Percentiles rank a stretch among this genome's conserved stretches.
These are phyloP conservation scores for Actias luna DNA, from an alignment of 2,888 invertebrate genomes.

Conservation along the genomic window DNA sequence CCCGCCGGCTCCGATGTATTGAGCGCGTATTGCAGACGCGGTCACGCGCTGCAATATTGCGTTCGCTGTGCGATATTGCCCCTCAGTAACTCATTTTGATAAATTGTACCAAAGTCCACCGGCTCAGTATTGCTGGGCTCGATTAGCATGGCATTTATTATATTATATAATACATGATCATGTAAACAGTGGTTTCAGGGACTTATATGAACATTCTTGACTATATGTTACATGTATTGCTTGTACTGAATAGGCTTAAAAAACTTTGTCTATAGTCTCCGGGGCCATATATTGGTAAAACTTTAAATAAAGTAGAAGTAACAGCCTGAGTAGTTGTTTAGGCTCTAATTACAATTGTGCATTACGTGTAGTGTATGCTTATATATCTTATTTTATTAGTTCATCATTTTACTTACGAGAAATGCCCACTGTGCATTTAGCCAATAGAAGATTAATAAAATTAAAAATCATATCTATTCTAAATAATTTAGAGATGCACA, in stretches of 20 bases:
- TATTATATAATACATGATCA: conserved; percentile 20
- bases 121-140: conserved; percentile 62
- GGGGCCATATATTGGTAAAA: not conserved
- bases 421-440: not conserved
- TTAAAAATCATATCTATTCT: not conserved
- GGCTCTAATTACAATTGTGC: not conserved
- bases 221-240: not conserved
- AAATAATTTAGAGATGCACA: not conserved
- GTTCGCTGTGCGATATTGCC: conserved; percentile 80
- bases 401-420: not conserved
- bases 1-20: conserved; percentile 80
- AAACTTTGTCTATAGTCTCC: not conserved
- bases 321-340: not conserved
- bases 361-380: not conserved
- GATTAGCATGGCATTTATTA: conserved; percentile 52
- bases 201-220: not conserved
- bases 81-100: conserved; percentile 81
- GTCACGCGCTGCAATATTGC: conserved; percentile 82
- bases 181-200: not conserved
- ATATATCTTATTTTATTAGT: not conserved
- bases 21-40: conserved; percentile 82
- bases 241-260: not conserved
- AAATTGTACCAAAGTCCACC: conserved; percentile 78
- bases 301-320: not conserved
- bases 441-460: not conserved